Evolutionary conservation across 2,797 vertebrate genomes (phyloP).

Genomic region (Acridotheres tristis): DNA sequence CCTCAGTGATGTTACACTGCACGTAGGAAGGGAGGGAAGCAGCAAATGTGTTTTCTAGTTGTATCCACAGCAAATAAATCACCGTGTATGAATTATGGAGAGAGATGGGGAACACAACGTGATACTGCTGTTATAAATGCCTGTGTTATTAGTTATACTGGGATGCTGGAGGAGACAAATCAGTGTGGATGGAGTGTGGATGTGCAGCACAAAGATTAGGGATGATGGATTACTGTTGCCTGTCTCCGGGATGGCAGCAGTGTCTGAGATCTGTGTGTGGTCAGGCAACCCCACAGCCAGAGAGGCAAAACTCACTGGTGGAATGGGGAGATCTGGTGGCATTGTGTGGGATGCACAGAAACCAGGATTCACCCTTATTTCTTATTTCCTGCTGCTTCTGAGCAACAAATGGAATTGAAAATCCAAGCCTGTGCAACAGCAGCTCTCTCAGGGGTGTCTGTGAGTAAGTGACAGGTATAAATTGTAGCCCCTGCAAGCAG

Average conservation of each 20-base stretch:
- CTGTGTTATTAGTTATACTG: neutral
- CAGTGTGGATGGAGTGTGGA: neutral
- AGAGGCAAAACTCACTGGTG: neutral
- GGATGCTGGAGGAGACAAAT: constrained; percentile 37
- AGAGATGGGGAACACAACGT: neutral
- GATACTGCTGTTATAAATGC: constrained; percentile 10
- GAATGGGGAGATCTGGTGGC: fast-evolving
- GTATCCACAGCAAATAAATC: constrained; percentile 33
- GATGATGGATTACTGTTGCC: constrained; percentile 17
- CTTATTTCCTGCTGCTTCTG: neutral
- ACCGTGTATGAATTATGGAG: neutral
- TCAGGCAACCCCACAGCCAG: neutral
- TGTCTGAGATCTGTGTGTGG: neutral
- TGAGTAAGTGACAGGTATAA: constrained; percentile 20
- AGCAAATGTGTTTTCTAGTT: neutral
- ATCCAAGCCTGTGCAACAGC: neutral
- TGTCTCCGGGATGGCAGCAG: neutral
- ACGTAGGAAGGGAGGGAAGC: neutral
- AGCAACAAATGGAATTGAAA: neutral
- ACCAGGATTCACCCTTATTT: neutral
- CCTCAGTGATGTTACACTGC: neutral
- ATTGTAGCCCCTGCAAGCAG: constrained; percentile 14
- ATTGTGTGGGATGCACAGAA: fast-evolving
- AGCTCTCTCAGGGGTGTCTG: neutral
- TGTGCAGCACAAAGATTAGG: constrained; percentile 41